Conservation (phyloP, 2,113 vertebrate genomes). For the Percina caprodes region DNA sequence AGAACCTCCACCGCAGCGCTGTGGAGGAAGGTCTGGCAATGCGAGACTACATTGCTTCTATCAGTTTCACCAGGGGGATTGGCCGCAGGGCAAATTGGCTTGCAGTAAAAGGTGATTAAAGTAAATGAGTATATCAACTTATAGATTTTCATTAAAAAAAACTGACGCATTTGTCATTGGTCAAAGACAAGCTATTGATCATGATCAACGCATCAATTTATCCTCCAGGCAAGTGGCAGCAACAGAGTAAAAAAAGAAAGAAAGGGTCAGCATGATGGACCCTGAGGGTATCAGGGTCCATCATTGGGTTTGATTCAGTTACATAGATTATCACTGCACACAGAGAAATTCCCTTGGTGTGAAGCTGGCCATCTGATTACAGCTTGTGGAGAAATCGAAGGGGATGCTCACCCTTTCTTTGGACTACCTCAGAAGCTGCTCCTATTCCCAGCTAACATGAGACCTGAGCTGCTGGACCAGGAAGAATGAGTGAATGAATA, state of each 20-base stretch:
- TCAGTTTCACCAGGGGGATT: conserved; percentile 45
- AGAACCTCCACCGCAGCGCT: too few species aligned
- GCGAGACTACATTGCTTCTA: background rate
- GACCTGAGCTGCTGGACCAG: conserved; percentile 21
- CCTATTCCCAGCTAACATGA: conserved; percentile 25
- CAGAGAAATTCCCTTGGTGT: conserved; percentile 57
- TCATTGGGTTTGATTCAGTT: conserved; percentile 61
- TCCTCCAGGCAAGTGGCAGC: conserved; percentile 33
- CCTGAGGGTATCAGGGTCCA: conserved; percentile 8
- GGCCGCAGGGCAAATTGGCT: conserved; percentile 40
- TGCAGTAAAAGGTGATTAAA: conserved; percentile 62
- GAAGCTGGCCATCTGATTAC: conserved; percentile 60
- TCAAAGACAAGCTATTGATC: conserved; percentile 53
- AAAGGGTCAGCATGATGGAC: conserved; percentile 52
- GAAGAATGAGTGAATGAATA: conserved; percentile 48
- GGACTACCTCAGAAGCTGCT: conserved; percentile 10
- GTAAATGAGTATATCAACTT: conserved; percentile 49
- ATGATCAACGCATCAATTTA: conserved; percentile 3
- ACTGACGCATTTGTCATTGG: conserved; percentile 35
- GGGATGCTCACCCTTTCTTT: conserved; percentile 32
- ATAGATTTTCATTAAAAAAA: conserved; percentile 66
- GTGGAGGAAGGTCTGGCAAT: too few species aligned
- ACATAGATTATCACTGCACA: conserved; percentile 45
- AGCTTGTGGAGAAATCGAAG: conserved; percentile 58
- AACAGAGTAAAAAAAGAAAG: background rate